Base-by-base conservation (phyloP, 2,113 vertebrate species). In the Atrichornis clamosus region DNA sequence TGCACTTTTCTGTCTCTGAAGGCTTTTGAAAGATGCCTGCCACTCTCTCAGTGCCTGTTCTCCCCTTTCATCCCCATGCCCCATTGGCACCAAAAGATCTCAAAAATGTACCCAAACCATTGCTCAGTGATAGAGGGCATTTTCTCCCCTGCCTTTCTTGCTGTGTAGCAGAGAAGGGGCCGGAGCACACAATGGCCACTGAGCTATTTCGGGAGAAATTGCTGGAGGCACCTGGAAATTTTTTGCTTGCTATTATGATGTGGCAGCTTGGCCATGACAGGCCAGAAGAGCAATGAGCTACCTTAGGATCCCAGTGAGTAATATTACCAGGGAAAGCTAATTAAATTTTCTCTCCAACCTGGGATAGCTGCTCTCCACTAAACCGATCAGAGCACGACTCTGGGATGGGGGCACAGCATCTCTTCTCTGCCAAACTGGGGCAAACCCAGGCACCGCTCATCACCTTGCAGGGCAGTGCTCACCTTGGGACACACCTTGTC, bases 141-240 rank as follows among this genome's bases (percentile, higher is more conserved):
- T 92, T 73, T 9, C 19, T 70, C 15, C n/a, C 28, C 22, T 64
- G 37, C 30, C 20, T 41, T 33, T n/a, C 44, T 93, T 79, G 28
- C 52, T 60, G 33, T 6, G 32, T 20, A 76, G 30, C 44, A 60
- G 58, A 56, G 44, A 68, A 67, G 15, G 17, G 24, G 68, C 16
- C 0, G 0, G 18, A 23, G 9, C 0, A 0, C n/a, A 7, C 7
- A 10, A 37, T 20, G 28, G 17, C 16, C 33, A 4, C 44, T 44
- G 41, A 82, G 39, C 16, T 52, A 24, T 62, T 23, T 27, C 24
- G 59, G 37, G 13, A 80, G 24, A 76, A 86, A 58, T 27, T 76
- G 26, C 20, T 63, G 59, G 46, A 86, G 52, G 18, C 27, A 42
- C 5, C 9, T 4, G 28, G 33, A 67, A 39, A 24, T 11, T 20